Conservation (phyloP, 2,888 invertebrate species). For the Cerceris rybyensis region DNA sequence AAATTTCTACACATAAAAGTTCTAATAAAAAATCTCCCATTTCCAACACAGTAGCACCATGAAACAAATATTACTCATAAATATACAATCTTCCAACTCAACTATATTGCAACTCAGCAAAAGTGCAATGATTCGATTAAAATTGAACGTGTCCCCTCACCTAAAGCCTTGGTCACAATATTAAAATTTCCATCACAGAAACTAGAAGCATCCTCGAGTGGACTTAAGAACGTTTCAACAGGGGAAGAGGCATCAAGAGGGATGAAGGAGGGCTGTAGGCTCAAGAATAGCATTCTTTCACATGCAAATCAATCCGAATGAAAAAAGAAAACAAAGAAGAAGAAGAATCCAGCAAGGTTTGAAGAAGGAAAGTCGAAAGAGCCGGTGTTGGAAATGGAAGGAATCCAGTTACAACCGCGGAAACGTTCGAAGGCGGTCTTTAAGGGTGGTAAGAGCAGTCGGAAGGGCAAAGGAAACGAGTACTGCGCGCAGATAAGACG, state of each 20-base stretch:
- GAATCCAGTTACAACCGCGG: slow-evolving; percentile 57
- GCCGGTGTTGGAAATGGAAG: slow-evolving; percentile 14
- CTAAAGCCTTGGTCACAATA: slow-evolving; percentile 42
- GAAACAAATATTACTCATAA: too few species aligned
- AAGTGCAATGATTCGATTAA: slow-evolving; percentile 20
- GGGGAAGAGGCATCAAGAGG: slow-evolving; percentile 27
- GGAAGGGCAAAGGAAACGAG: slow-evolving; percentile 40
- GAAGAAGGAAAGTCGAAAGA: slow-evolving; percentile 26
- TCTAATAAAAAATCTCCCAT: too few species aligned
- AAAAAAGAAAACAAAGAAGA: slow-evolving; percentile 6
- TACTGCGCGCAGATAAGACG: slow-evolving; percentile 39
- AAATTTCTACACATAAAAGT: too few species aligned
- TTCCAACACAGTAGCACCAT: too few species aligned
- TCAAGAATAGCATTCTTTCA: slow-evolving; percentile 63
- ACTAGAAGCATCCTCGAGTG: slow-evolving; percentile 34
- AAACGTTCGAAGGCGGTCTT: slow-evolving; percentile 44
- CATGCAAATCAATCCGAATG: slow-evolving; percentile 64
- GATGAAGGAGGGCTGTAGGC: slow-evolving; percentile 29
- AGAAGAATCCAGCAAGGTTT: slow-evolving; percentile 5
- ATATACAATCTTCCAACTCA: too few species aligned
- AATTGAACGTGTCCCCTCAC: slow-evolving; percentile 21
- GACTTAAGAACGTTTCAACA: slow-evolving; percentile 40
- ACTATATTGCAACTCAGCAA: slow-evolving; percentile 24
- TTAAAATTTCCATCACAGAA: slow-evolving; percentile 61
- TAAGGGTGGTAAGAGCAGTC: slow-evolving; percentile 27